Evolutionary conservation across 2,888 invertebrate genomes (phyloP).

Genomic region (Tachina lurida): DNA sequence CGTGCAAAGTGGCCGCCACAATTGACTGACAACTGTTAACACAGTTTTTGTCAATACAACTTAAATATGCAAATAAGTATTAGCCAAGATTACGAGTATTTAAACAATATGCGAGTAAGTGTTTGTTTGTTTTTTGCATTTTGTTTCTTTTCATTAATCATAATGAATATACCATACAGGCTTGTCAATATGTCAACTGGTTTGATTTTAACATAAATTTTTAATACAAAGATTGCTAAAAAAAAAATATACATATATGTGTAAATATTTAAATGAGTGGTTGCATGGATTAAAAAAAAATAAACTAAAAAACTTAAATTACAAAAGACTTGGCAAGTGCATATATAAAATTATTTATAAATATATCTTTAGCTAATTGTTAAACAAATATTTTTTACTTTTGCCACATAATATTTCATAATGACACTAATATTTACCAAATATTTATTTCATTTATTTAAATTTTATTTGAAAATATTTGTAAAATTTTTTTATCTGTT

Average conservation of each 20-base stretch:
- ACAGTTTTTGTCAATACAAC: conserved; percentile 19
- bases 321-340: conserved; percentile 5
- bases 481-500: neutral
- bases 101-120: conserved; percentile 1
- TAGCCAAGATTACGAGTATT: conserved; percentile 29
- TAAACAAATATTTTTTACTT: conserved; percentile 9
- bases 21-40: conserved; percentile 42
- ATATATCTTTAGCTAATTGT: conserved; percentile 19
- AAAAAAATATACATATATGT: neutral
- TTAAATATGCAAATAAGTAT: conserved; percentile 23
- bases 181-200: conserved; percentile 31
- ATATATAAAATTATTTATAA: neutral
- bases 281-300: neutral
- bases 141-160: neutral
- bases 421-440: conserved; percentile 14
- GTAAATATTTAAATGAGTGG: neutral
- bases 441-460: neutral
- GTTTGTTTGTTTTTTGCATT: neutral
- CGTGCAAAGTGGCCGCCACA: conserved; percentile 28
- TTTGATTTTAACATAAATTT: conserved; percentile 24
- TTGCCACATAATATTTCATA: conserved; percentile 7
- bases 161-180: conserved; percentile 26
- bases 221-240: neutral
- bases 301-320: neutral
- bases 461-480: conserved; percentile 5